Conservation (phyloP, 2,888 invertebrate species). For the Dryococelus australis region DNA sequence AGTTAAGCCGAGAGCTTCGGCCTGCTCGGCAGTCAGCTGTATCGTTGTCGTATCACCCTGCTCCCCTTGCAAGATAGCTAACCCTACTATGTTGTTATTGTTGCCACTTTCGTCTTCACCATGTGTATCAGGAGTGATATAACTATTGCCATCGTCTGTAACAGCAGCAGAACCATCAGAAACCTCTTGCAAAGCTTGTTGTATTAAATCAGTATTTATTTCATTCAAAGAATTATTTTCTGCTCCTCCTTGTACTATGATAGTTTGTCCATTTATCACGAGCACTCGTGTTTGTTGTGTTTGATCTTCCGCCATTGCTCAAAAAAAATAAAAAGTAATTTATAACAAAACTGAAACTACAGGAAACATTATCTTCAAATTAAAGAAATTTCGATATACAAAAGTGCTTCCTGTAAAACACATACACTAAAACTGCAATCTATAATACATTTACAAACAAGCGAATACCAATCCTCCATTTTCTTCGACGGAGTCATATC, state of each 20-base stretch:
- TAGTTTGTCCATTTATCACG: conserved; percentile 45
- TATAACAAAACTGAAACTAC: conserved; percentile 16
- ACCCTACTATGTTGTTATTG: conserved; percentile 35
- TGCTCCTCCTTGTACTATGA: conserved; percentile 44
- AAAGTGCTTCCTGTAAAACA: not conserved
- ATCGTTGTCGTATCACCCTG: conserved; percentile 54
- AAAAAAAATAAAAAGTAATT: conserved; percentile 32
- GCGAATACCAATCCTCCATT: conserved; percentile 22
- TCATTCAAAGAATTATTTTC: conserved; percentile 42
- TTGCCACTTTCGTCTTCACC: conserved; percentile 30
- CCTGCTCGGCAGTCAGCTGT: conserved; percentile 56
- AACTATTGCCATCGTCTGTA: not conserved
- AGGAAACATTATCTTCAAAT: conserved; percentile 21
- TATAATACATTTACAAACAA: conserved; percentile 12
- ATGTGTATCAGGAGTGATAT: not conserved
- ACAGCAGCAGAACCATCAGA: conserved; percentile 6
- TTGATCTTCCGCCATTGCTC: conserved; percentile 45
- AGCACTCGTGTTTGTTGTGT: conserved; percentile 47
- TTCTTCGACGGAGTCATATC: not conserved
- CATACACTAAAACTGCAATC: not conserved
- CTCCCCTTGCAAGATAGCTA: conserved; percentile 42
- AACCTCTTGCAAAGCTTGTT: conserved; percentile 46
- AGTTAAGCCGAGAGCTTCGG: conserved; percentile 56
- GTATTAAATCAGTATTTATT: conserved; percentile 45
- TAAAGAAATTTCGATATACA: not conserved